phyloP scores from a whole-genome alignment of 2,113 vertebrate genomes.

The Cottus gobio region DNA sequence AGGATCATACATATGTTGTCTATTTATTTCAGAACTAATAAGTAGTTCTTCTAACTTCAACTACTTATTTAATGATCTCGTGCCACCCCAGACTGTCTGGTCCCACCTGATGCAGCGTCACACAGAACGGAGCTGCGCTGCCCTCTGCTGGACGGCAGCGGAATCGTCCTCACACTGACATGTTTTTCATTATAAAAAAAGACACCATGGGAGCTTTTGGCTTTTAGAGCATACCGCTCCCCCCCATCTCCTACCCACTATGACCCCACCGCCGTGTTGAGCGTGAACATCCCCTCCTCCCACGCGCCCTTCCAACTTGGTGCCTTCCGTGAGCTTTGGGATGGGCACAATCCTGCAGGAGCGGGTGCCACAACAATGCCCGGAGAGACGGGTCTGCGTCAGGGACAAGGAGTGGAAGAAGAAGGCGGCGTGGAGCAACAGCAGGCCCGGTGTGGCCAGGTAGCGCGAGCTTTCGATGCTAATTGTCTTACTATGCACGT shows the following conservation, averaged over 20 bases:
- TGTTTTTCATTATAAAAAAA: background rate
- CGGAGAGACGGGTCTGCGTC: constrained; percentile 24
- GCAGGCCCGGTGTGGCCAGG: constrained; percentile 34
- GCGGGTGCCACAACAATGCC: constrained; percentile 30
- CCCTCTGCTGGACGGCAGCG: constrained; percentile 34
- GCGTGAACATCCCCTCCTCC: constrained; percentile 4
- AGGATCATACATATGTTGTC: no score
- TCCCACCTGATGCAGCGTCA: background rate
- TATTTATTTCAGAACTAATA: no score
- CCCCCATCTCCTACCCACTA: background rate
- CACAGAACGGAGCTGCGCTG: background rate
- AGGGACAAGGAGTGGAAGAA: constrained; percentile 45
- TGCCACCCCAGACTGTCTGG: no score
- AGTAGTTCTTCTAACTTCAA: no score
- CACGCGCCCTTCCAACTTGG: constrained; percentile 32
- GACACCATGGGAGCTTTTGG: background rate
- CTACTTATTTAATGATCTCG: background rate
- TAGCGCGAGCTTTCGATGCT: background rate
- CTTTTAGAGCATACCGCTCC: background rate
- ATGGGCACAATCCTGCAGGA: constrained; percentile 73
- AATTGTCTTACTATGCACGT: no score
- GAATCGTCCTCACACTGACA: background rate
- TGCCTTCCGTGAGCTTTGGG: constrained; percentile 6
- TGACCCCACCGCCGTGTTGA: background rate
- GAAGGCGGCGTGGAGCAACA: constrained; percentile 11